Conservation (phyloP, 2,888 invertebrate species). For the Dysmachus trigonus region DNA sequence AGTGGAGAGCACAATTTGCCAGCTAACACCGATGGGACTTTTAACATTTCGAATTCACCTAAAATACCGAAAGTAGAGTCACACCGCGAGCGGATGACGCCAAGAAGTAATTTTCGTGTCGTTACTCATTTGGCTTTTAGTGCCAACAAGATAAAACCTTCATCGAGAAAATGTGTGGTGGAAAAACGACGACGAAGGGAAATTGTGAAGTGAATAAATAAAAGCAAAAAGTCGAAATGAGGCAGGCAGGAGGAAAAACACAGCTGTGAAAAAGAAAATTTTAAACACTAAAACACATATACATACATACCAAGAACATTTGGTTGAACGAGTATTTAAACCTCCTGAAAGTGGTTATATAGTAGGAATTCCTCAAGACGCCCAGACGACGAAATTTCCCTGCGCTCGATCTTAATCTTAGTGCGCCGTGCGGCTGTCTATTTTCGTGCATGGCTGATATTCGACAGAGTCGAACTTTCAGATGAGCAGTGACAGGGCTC, state of each 20-base stretch:
- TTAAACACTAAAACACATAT: neutral
- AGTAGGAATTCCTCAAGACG: neutral
- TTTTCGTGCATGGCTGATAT: constrained; percentile 42
- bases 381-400: constrained; percentile 22
- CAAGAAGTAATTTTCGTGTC: constrained; percentile 41
- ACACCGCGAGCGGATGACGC: constrained; percentile 25
- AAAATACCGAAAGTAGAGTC: constrained; percentile 43
- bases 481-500: constrained; percentile 32
- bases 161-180: constrained; percentile 21
- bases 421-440: constrained; percentile 20
- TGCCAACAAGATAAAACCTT: constrained; percentile 40
- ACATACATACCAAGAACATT: neutral
- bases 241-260: neutral
- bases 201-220: neutral
- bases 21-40: constrained; percentile 33
- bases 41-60: constrained; percentile 45
- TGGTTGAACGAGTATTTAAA: constrained; percentile 3
- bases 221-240: neutral
- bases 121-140: constrained; percentile 36
- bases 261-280: constrained; percentile 37
- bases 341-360: constrained; percentile 29
- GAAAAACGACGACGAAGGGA: constrained; percentile 32
- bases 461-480: constrained; percentile 40
- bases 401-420: constrained; percentile 26
- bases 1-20: constrained; percentile 26